Base-by-base conservation (phyloP, 2,797 vertebrate species). In the Acanthiza pusilla region DNA sequence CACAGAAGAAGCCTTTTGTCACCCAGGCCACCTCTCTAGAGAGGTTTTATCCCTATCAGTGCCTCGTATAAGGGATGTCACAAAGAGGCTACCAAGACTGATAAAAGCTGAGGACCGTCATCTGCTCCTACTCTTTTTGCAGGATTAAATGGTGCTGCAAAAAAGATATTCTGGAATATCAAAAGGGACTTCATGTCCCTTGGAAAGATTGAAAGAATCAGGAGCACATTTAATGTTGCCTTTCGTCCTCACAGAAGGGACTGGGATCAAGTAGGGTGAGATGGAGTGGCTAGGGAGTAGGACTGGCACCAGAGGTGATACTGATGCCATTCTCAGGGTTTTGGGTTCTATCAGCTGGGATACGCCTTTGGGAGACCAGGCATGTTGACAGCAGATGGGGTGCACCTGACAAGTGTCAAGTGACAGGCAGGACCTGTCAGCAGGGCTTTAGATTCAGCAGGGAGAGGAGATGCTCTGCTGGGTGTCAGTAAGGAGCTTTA, bases 161-260 rank as follows among this genome's bases (percentile, higher is more conserved):
- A 6, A 22, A 27, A 75, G 14, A 36, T 11, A 42, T 2, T 1
- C 15, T 3, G 8, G 38, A 58, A 36, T 67, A 45, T 13, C 27
- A 51, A 51, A 75, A 67, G 2, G 0, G 0, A 16, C 32, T 67
- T 43, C 14, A 17, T 22, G 5, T 66, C 36, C 7, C 26, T 42
- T 58, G 18, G 62, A 32, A 58, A 67, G 36, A 19, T 27, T 43
- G 45, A 38, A 43, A 36, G 32, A 27, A 45, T 13, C 0, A 0
- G 22, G 27, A 45, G 27, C 15, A 27, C 15, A 23, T 66, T 51
- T 38, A 38, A 10, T 60, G 18, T n/a, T 38, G 4, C 32, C 12
- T 45, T 51, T 16, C 29, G 12, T 38, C 27, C 21, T 58, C 6
- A 32, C 0, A 0, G 18, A 43, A 36, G 15, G 32, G 12, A 27